phyloP scores from a whole-genome alignment of 2,113 vertebrate genomes.

The Cygnus buccinator region DNA sequence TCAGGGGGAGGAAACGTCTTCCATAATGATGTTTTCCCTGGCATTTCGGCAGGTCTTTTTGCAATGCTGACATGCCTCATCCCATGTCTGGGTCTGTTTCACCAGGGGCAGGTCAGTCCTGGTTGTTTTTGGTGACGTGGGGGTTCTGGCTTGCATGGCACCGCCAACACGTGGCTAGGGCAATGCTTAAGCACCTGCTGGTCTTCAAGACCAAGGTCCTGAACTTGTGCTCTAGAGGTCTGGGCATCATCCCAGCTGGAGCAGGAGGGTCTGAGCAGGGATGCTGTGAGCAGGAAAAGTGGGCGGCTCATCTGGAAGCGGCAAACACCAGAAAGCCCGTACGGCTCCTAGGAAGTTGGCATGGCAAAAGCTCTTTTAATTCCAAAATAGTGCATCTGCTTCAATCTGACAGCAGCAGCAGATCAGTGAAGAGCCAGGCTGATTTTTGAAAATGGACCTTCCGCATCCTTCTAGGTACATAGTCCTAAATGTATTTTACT shows the following conservation, averaged over 20 bases:
- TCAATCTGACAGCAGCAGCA: not conserved
- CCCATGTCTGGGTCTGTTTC: not conserved
- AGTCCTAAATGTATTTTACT: not conserved
- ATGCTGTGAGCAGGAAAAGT: not conserved
- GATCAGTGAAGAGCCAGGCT: not conserved
- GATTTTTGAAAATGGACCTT: not conserved
- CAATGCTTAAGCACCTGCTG: not conserved
- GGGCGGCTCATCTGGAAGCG: not conserved
- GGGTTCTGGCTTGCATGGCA: not conserved
- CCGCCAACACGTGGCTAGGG: not conserved
- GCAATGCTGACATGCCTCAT: not conserved
- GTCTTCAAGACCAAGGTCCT: not conserved
- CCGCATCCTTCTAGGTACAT: rapidly evolving
- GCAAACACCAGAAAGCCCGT: not conserved
- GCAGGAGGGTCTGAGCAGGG: not conserved
- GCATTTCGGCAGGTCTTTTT: not conserved
- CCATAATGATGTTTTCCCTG: rapidly evolving
- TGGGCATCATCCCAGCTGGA: not conserved
- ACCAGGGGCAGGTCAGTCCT: not conserved
- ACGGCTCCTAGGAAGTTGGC: not conserved
- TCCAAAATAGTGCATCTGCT: not conserved
- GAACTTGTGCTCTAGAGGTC: not conserved
- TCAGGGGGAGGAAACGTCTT: not conserved
- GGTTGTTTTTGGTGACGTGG: not conserved
- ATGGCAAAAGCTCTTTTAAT: not conserved